These are phyloP conservation scores for Myoxocephalus aenaeus DNA, from an alignment of 2,797 vertebrate genomes.

Conservation along the genomic window DNA sequence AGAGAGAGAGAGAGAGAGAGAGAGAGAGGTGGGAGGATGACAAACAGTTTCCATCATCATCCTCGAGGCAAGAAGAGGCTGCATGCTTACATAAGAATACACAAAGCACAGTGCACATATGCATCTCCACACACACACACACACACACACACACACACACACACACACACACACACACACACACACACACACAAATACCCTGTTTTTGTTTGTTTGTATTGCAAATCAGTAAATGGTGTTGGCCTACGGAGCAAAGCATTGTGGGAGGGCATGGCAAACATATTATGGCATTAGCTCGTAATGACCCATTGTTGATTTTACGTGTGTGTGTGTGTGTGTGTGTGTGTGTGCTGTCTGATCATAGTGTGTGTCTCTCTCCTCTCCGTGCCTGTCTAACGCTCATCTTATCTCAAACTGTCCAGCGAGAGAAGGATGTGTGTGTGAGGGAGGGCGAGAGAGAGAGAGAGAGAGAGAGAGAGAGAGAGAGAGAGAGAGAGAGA, in stretches of 20 bases:
- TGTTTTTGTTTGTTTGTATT: constrained; percentile 57
- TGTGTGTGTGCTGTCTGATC: constrained; percentile 40
- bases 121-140: too few relatives aligned
- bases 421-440: not conserved
- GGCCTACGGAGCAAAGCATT: constrained; percentile 44
- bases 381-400: constrained; percentile 27
- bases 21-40: constrained; percentile 73
- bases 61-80: constrained; percentile 73
- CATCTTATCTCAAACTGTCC: constrained; percentile 38
- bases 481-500: too few relatives aligned
- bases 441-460: too few relatives aligned
- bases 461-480: too few relatives aligned
- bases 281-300: constrained; percentile 56
- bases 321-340: constrained; percentile 17
- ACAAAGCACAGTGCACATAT: constrained; percentile 14
- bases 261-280: constrained; percentile 62
- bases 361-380: constrained; percentile 32
- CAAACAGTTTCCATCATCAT: constrained; percentile 73
- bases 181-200: constrained; percentile 13
- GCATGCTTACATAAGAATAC: constrained; percentile 71
- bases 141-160: constrained; percentile 23
- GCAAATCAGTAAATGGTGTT: constrained; percentile 46
- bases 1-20: constrained; percentile 48
- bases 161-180: constrained; percentile 14
- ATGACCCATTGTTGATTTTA: constrained; percentile 53